Conservation (phyloP, 92 coral and sea anemone species). For the Epizoanthus scotinus region DNA sequence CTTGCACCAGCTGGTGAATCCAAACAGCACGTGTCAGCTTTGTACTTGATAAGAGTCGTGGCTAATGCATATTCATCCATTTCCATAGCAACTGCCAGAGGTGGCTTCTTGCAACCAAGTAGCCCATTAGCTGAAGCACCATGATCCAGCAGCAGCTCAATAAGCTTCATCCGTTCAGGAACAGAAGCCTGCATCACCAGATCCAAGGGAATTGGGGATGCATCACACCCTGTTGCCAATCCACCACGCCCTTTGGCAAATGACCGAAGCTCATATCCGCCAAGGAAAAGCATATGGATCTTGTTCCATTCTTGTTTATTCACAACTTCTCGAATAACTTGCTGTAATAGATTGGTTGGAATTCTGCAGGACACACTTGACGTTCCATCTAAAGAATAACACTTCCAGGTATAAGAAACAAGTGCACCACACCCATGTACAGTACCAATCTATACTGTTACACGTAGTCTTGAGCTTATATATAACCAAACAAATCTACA, state of each 20-base stretch:
- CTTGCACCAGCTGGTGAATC: conserved; percentile 23
- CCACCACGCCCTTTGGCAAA: conserved; percentile 73
- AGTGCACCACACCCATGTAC: no score
- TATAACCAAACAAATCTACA: no score
- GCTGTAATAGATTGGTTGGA: conserved; percentile 49
- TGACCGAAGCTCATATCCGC: conserved; percentile 67
- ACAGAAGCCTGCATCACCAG: conserved; percentile 50
- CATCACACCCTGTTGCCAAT: conserved; percentile 73
- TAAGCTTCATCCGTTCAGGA: conserved; percentile 48
- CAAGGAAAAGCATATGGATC: conserved; percentile 70
- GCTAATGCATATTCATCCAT: conserved; percentile 58
- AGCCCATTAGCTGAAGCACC: conserved; percentile 67
- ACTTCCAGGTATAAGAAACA: neutral
- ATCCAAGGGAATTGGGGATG: conserved; percentile 51
- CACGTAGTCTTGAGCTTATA: no score
- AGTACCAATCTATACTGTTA: no score
- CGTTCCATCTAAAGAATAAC: conserved; percentile 42
- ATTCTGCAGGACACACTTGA: conserved; percentile 54
- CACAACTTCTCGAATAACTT: conserved; percentile 52
- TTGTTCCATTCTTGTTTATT: conserved; percentile 66
- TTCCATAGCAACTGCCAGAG: conserved; percentile 63
- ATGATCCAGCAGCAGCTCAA: conserved; percentile 70
- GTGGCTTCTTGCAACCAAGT: conserved; percentile 52
- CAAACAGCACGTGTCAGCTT: conserved; percentile 60
- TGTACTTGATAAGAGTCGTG: conserved; percentile 48